A percentile compares a stretch with the other conserved stretches of the same genome.
Conservation (phyloP, 1,140 invertebrate genomes). For the Ceratosolen solmsi region DNA sequence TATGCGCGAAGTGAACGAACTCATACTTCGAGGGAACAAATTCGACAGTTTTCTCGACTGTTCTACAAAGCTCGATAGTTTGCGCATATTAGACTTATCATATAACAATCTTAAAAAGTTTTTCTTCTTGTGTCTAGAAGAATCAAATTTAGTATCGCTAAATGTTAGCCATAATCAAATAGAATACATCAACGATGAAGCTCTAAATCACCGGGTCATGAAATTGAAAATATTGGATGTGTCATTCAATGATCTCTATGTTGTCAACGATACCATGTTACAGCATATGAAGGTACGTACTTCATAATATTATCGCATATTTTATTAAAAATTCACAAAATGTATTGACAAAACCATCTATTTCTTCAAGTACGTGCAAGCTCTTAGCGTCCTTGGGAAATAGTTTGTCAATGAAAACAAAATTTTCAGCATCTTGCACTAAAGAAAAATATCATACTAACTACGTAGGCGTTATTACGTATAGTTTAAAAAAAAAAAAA, state of each 20-base stretch:
- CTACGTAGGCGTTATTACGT: no score
- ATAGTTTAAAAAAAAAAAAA: no score
- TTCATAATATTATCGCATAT: no score
- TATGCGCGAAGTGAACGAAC: conserved; percentile 61
- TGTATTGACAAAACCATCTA: no score
- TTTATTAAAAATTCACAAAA: no score
- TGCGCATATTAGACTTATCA: conserved; percentile 65
- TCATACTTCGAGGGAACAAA: conserved; percentile 65
- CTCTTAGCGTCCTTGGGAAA: no score
- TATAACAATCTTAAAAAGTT: conserved; percentile 68
- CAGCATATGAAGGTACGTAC: conserved; percentile 67
- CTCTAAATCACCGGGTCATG: conserved; percentile 63
- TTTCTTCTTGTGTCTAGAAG: conserved; percentile 66
- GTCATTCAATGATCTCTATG: conserved; percentile 64
- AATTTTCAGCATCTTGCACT: no score
- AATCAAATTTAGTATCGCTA: conserved; percentile 64
- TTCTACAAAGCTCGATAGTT: conserved; percentile 62
- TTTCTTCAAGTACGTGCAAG: no score
- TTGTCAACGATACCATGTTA: conserved; percentile 69
- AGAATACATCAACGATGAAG: conserved; percentile 68
- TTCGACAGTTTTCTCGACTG: conserved; percentile 71
- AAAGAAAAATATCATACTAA: no score
- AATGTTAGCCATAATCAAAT: conserved; percentile 69
- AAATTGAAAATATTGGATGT: conserved; percentile 67
- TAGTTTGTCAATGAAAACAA: no score